Evolutionary conservation across 2,113 vertebrate genomes (phyloP), one percentile per base, ranked within the genome.

Genomic region (Pao palembangensis): DNA sequence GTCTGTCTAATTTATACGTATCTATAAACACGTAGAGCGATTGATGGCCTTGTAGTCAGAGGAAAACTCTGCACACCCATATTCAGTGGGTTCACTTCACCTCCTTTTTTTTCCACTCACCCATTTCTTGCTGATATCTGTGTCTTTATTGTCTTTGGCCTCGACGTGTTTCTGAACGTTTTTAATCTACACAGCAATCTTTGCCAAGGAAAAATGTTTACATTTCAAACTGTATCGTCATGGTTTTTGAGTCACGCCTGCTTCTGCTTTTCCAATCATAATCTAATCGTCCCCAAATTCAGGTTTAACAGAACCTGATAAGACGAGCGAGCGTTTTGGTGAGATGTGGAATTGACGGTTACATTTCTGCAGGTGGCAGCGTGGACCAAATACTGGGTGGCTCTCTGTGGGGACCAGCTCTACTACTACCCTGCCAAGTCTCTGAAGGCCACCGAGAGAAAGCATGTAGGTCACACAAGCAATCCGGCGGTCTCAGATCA

Each of bases 341-440:
- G 34, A 38, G 14, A 42, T 31, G 46, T 44, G 48, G 15, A 51
- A 16, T 17, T 42, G 3, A 62, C 4, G 11, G 55, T 8, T 58
- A 6, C 5, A 47, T 75, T 48, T 81, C 23, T 53, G 54, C 70
- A 99, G 97, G 96, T 99, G 79, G 93, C 96, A 34, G 94, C 97
- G 31, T 99, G 96, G 97, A 99, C 96, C 17, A 98, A 98, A 84
- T 99, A 95, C 63, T 99, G 97, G 97, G 95, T 94, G 31, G 95
- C 95, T 52, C 87, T 99, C 14, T 96, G 94, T 85, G 94, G 94
- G 67, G 91, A 93, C 19, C 96, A 98, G 4, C 93, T 99, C 70
- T 94, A 94, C 73, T 98, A 98, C 86, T 99, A 98, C 18, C 89
- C 96, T 87, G 96, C 96, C 89, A 99, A 99, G 84, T 98, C 97